Base-by-base conservation (phyloP, 2,888 invertebrate genomes). In the Pachymerium ferrugineum region DNA sequence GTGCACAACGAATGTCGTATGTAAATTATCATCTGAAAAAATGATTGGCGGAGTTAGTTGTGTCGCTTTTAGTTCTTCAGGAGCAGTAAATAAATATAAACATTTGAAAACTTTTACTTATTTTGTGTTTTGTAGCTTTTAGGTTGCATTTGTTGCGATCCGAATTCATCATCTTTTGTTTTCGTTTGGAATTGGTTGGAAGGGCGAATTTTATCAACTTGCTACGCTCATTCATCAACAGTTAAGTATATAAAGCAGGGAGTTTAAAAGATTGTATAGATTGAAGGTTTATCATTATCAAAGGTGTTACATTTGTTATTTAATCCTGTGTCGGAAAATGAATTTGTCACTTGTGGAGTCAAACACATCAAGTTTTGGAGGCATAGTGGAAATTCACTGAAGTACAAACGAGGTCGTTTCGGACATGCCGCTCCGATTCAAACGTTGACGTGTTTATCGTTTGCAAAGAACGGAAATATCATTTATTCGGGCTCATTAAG, bases 281-380 rank as follows among this genome's bases (percentile, higher is more conserved):
- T 19, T 6, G 19, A 47, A 47, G 22, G 3, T 33, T 69, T 30
- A 25, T 33, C 4, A 19, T 70, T 62, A 33, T n/a, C n/a, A 28
- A 70, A 76, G 76, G 76, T 77, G 73, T 83, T 83, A 79, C 82
- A 82, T 42, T 80, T 83, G 73, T 81, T 82, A 76, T 84, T 83
- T 82, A 82, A 82, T 77, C 83, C 82, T 2, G 78, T 80, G 75
- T 81, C 80, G 68, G 73, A 75, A 28, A 80, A 79, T 76, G 80
- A 80, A 70, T 78, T 84, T 31, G 82, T 84, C 19, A 82, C 83
- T 33, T 83, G 83, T 67, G 84, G 84, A 10, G 79, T 82, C 3
- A 83, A 83, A 77, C 83, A 83, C 78, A 82, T 84, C 78, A 83
- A 83, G 78, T 83, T 84, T 79, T 84, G 84, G 84, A 80, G 79